phyloP scores from a whole-genome alignment of 2,888 invertebrate genomes.

The Lepidocyrtoides sp. region DNA sequence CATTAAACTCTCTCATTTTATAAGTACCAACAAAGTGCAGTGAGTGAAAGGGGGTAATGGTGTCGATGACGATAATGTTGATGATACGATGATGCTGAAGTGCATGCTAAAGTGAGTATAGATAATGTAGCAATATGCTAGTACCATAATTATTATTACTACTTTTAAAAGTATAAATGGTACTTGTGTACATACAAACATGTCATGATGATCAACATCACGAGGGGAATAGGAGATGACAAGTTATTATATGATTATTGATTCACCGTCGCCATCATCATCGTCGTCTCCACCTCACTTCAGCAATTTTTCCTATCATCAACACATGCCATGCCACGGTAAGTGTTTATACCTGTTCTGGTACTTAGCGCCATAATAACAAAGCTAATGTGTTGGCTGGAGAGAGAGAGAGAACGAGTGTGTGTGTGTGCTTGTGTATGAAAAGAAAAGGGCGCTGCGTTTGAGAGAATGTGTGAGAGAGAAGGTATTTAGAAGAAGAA shows the following conservation, averaged over 20 bases:
- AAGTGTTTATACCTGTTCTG: slow-evolving; percentile 56
- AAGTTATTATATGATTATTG: slow-evolving; percentile 76
- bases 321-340: neutral
- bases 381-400: slow-evolving; percentile 48
- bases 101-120: slow-evolving; percentile 7
- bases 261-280: slow-evolving; percentile 54
- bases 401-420: neutral
- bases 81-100: neutral
- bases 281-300: slow-evolving; percentile 26
- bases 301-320: neutral
- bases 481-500: neutral
- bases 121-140: neutral
- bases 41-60: slow-evolving; percentile 30
- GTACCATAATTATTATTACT: slow-evolving; percentile 10
- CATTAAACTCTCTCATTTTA: slow-evolving; percentile 32
- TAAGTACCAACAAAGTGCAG: slow-evolving; percentile 11
- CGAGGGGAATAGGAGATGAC: slow-evolving; percentile 59
- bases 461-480: neutral
- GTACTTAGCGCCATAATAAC: slow-evolving; percentile 38
- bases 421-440: slow-evolving; percentile 21
- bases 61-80: slow-evolving; percentile 48
- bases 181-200: slow-evolving; percentile 29
- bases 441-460: neutral
- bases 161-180: neutral
- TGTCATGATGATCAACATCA: slow-evolving; percentile 35